Evolutionary conservation across 2,888 invertebrate genomes (phyloP).

Genomic region (Aleiodes alternator): DNA sequence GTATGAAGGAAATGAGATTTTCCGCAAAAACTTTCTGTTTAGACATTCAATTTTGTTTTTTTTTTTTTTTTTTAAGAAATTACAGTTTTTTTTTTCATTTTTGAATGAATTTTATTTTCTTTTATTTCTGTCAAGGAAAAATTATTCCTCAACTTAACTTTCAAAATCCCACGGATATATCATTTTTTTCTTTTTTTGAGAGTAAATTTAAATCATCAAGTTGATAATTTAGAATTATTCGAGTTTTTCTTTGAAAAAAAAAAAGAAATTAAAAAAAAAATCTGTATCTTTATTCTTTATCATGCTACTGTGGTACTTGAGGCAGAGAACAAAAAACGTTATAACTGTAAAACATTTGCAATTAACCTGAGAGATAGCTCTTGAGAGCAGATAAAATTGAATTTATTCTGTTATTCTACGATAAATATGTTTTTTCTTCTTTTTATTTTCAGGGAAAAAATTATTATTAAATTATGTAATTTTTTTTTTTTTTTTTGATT

Average conservation of each 20-base stretch:
- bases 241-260: conserved; percentile 3
- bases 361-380: conserved; percentile 17
- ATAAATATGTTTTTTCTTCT: neutral
- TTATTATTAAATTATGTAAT: conserved; percentile 21
- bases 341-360: conserved; percentile 30
- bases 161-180: conserved; percentile 22
- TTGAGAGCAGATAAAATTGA: conserved; percentile 15
- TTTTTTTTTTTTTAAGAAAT: neutral
- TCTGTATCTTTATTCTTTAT: conserved; percentile 18
- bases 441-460: neutral
- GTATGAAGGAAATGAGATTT: conserved; percentile 18
- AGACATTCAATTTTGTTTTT: neutral
- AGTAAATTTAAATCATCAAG: neutral
- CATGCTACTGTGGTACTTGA: conserved; percentile 6
- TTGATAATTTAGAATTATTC: conserved; percentile 20
- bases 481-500: neutral
- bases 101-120: neutral
- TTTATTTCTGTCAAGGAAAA: neutral
- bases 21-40: conserved; percentile 17
- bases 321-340: conserved; percentile 23
- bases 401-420: conserved; percentile 29
- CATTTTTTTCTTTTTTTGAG: too few species aligned
- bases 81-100: conserved; percentile 5
- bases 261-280: neutral
- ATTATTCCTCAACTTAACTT: conserved; percentile 2